Evolutionary conservation across 2,888 invertebrate genomes (phyloP), one percentile per base, ranked within the genome.

Genomic region (Aleiodes testaceus): DNA sequence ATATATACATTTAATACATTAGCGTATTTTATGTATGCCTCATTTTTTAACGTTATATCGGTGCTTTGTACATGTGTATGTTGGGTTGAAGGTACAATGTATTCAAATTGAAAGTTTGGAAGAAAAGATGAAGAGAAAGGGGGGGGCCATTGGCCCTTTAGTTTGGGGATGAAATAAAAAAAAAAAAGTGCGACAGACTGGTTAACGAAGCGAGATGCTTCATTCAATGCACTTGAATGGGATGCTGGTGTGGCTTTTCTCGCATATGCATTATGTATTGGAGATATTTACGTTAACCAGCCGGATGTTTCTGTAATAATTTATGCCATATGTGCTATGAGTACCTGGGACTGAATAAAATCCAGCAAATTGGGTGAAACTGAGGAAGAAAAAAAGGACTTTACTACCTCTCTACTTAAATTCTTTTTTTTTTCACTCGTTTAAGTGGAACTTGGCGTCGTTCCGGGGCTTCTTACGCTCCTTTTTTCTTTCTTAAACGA

Each of bases 201-300:
- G 86, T 87, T 87, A 87, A 87, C 87, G 87, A 87, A 87, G 86
- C 86, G 86, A 81, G 86, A 84, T 86, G 85, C 85, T 86, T 85
- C 87, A 87, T 87, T 87, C 83, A 87, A 81, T 78, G 74, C 75
- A 67, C 74, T 77, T 85, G 79, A 87, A 87, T 86, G 80, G 86
- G 86, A 86, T 85, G 86, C 86, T 87, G 86, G 85, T 47, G 61
- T 63, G 55, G 67, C 55, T 64, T 72, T 63, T 72, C 66, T 72
- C 71, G 52, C 71, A 64, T 72, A 67, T 63, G 36, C 53, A 67
- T 67, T 72, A 67, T 67, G 65, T 72, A 63, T 26, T 47, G 50
- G 66, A 67, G 64, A 74, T 78, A 75, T 78, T 78, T 59, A 69
- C 75, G 73, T 70, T 77, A 77, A 77, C 77, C 75, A 75, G 78